Evolutionary conservation across 2,888 invertebrate genomes (phyloP).

Genomic region (Schizotus pectinicornis): DNA sequence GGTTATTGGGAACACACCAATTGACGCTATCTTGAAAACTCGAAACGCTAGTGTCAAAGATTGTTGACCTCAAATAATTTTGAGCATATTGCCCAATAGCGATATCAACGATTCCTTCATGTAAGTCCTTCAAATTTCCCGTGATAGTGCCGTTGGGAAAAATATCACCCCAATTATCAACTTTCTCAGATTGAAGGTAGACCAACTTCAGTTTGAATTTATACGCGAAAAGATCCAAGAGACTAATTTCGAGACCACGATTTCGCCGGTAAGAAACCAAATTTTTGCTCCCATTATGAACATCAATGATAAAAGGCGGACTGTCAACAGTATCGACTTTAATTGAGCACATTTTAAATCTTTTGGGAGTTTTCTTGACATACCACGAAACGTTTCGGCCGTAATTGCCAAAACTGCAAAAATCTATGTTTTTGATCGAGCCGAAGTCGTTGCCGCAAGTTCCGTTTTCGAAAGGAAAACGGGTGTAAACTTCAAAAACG

Average conservation of each 20-base stretch:
- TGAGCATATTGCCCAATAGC: not conserved
- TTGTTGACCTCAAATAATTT: not conserved
- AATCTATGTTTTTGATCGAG: no score
- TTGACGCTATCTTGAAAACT: conserved; percentile 33
- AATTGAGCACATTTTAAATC: conserved; percentile 8
- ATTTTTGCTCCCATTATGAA: no score
- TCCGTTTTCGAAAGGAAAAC: no score
- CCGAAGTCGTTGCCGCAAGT: no score
- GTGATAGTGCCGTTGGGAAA: conserved; percentile 31
- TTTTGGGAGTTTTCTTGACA: no score
- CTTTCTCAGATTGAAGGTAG: no score
- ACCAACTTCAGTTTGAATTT: not conserved
- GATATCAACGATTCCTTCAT: not conserved
- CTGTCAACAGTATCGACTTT: not conserved
- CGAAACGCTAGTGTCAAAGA: conserved; percentile 30
- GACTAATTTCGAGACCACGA: not conserved
- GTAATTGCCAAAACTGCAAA: no score
- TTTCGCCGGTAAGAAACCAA: no score
- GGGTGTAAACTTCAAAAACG: no score
- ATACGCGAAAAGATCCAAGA: not conserved
- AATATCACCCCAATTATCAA: conserved; percentile 1
- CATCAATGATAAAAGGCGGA: no score
- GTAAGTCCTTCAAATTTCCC: not conserved
- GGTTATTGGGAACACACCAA: conserved; percentile 30
- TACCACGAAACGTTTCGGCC: no score